Evolutionary conservation across 2,888 invertebrate species (phyloP), one percentile per base, ranked within the genome.

Genomic region (Spodoptera littoralis): DNA sequence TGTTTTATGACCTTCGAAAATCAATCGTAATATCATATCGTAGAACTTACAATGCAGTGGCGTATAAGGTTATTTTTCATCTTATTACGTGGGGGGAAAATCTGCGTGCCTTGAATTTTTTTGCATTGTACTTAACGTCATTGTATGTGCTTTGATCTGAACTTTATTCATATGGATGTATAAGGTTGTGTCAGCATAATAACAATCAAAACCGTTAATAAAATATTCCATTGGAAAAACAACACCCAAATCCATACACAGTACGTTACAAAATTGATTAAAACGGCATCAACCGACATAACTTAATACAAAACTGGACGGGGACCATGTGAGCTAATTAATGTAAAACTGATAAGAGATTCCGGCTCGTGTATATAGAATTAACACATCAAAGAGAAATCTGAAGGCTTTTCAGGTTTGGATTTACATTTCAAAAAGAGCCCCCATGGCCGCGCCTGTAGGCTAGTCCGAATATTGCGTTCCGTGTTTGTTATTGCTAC

Each of bases 391-490:
- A 93, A 93, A 92, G 91, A 79, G 84, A 84, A 87, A 87, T 88
- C 84, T 82, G 84, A 77, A 82, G 84, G 86, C 86, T 86, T 88
- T 92, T 88, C 83, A 85, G 88, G 83, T 87, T 90, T 86, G 81
- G 88, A 93, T 93, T 93, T 93, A 90, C 93, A 93, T 92, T 90
- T 91, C 92, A 91, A 92, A 92, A 91, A 90, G 89, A 83, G 79
- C 73, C 62, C 68, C 64, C 59, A 52, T 77, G 78, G 80, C 36
- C 3, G 13, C 18, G 75, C 81, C 75, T 73, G 79, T 70, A 80
- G 75, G 80, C 80, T 83, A 12, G n/a, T 36, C 4, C 6, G n/a
- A 22, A 61, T 56, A 61, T 61, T 52, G 30, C 13, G 24, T 11
- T 42, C 45, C 3, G 44, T 43, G 13, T 52, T 43, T 56, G 24